Percentiles rank a stretch among this genome's conserved stretches.
Evolutionary conservation across 2,797 vertebrate genomes (phyloP).

Genomic region (Amblyraja radiata): DNA sequence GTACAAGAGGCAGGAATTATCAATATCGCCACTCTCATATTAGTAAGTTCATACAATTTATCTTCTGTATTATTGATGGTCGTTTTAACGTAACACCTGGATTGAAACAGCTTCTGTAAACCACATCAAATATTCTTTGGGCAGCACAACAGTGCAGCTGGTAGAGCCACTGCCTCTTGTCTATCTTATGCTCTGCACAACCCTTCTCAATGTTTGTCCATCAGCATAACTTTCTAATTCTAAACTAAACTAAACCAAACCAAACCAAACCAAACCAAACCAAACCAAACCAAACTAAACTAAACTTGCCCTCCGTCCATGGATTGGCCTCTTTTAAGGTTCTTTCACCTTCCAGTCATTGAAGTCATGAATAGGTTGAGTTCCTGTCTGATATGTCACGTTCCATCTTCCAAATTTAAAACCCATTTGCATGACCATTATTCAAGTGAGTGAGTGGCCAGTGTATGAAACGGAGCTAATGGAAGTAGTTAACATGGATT

Average conservation of each 20-base stretch:
- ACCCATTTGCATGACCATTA: not conserved
- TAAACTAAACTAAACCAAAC: too few relatives aligned
- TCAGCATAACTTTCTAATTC: too few relatives aligned
- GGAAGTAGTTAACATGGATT: not conserved
- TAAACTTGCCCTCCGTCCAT: not conserved
- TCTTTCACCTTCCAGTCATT: too few relatives aligned
- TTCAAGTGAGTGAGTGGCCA: not conserved
- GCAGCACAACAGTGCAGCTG: too few relatives aligned
- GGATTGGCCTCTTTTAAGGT: not conserved
- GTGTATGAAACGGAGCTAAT: not conserved
- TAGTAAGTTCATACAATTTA: not conserved
- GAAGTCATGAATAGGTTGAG: not conserved
- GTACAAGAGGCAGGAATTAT: not conserved
- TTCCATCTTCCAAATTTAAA: constrained; percentile 13
- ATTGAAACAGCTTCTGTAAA: not conserved
- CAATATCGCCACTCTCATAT: not conserved
- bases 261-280: too few relatives aligned
- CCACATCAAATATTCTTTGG: not conserved
- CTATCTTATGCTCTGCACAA: too few relatives aligned
- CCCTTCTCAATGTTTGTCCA: too few relatives aligned
- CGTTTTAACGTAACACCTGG: not conserved
- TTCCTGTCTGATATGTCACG: not conserved
- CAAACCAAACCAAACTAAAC: too few relatives aligned
- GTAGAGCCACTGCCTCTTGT: too few relatives aligned
- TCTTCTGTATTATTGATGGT: not conserved